Evolutionary conservation across 1,140 invertebrate species (phyloP), one percentile per base, ranked within the genome.

Genomic region (Pseudomyrmex concolor): DNA sequence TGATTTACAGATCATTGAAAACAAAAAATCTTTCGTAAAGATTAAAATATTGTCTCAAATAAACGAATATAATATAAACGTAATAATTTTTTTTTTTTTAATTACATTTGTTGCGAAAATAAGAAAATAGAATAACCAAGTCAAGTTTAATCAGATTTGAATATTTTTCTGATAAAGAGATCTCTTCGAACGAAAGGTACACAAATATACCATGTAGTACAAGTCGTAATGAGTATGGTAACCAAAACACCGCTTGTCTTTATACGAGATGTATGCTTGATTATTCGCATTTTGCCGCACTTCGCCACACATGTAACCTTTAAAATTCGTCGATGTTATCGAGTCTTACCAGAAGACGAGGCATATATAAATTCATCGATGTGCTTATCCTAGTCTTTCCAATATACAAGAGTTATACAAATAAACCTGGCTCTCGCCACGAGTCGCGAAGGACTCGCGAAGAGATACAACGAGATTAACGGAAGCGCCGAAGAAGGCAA

Each of bases 391-490:
- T 87, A 80, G 62, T 62, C 50, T 66, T 76, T 73, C 67, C 67
- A 77, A 83, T 87, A 88, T 88, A 87, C 84, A 82, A 80, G 83
- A 88, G 86, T 74, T 87, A 83, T 88, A 88, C 88, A 88, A 88
- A 88, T 88, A 88, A 86, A 83, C 67, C 62, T 34, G 34, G 55
- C 77, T 87, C 83, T 50, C 59, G 62, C 55, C 67, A 15, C 43
- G 72, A 55, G 66, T 89, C 80, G 83, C 80, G 82, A 81, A 82
- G 34, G 5, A 34, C 34, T 34, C 34, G 34, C 34, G 34, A 84
- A 85, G 80, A 89, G 83, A 84, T 84, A 88, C 90, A 76, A 51
- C 68, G 64, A 89, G 89, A 91, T 86, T 89, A 89, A 89, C 89
- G 83, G 87, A 91, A 90, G 84, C 84, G 81, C 19, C 71, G 54